Base-by-base conservation (phyloP, 2,797 vertebrate genomes). In the Aselliscus stoliczkanus region DNA sequence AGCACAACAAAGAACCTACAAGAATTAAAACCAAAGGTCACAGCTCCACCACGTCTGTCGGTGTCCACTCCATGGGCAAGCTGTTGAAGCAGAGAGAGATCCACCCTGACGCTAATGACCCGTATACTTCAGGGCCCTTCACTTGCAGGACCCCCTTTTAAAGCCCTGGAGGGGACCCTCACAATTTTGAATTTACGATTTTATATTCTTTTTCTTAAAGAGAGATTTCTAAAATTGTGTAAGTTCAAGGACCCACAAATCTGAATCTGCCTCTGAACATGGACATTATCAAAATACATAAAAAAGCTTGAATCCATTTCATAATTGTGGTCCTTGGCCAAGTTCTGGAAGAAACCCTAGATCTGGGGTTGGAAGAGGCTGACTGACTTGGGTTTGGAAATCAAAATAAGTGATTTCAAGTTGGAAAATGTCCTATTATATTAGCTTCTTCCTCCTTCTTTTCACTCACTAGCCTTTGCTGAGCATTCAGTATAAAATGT, bases 191-290 rank as follows among this genome's bases (percentile, higher is more conserved):
- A 65, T 82, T 77, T 92, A 42, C 47, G 29, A 64, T 60, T 88
- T 93, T 56, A 5, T 67, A n/a, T 62, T 93, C 8, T 83, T 70
- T 87, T 81, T 88, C 37, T 64, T 73, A 58, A 90, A 87, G 73
- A 79, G 5, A 90, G 79, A 93, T 42, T 70, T 88, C 25, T 29
- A 60, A 70, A 37, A n/a, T 39, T 86, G 8, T 67, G 10, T 80
- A 67, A 82, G 15, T 1, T n/a, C 95, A 84, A 69, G 21, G n/a
- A 83, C 27, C 7, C 47, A 23, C 34, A 29, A 86, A 85, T 23
- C 44, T 86, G 58, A 7, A 44, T 76, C 47, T 83, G 29, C 37
- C 73, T 79, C 67, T 84, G 39, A 87, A 83, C 15, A 14, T 4
- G 29, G n/a, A 83, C 10, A 8, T 60, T 73, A 58, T 83, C 72